phyloP scores from a whole-genome alignment of 2,797 vertebrate species.

The Anas flavirostris region DNA sequence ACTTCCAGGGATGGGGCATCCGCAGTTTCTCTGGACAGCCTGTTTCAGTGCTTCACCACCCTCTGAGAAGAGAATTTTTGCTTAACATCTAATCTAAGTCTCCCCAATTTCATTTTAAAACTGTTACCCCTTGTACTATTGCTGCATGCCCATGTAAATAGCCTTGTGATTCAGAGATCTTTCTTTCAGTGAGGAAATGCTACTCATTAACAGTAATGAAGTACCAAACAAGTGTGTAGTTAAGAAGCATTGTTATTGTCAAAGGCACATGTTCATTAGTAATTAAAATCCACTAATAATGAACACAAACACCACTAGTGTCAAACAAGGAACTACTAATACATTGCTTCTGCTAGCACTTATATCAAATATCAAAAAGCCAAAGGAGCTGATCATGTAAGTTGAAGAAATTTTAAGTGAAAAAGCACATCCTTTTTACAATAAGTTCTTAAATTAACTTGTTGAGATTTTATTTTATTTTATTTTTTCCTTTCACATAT shows the following conservation, averaged over 20 bases:
- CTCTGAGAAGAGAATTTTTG: too few relatives aligned
- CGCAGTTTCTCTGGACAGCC: too few relatives aligned
- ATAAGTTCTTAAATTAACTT: neutral
- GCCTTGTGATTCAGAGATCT: neutral
- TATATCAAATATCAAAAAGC: neutral
- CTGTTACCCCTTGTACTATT: too few relatives aligned
- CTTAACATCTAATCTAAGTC: too few relatives aligned
- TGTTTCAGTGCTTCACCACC: too few relatives aligned
- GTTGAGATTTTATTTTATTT: neutral
- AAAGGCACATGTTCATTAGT: neutral
- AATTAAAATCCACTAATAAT: neutral
- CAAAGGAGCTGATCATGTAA: neutral
- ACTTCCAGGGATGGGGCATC: too few relatives aligned
- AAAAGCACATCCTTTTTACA: neutral
- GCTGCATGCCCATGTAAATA: too few relatives aligned
- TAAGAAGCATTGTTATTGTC: neutral
- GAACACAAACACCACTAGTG: neutral
- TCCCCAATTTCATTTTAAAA: too few relatives aligned
- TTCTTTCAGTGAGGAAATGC: neutral
- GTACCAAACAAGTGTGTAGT: neutral
- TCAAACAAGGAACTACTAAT: neutral
- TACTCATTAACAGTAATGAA: neutral
- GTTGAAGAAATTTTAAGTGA: neutral
- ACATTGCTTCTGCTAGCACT: neutral
- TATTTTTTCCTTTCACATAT: neutral